Evolutionary conservation across 2,888 invertebrate species (phyloP).

Genomic region (Odiellus spinosus): DNA sequence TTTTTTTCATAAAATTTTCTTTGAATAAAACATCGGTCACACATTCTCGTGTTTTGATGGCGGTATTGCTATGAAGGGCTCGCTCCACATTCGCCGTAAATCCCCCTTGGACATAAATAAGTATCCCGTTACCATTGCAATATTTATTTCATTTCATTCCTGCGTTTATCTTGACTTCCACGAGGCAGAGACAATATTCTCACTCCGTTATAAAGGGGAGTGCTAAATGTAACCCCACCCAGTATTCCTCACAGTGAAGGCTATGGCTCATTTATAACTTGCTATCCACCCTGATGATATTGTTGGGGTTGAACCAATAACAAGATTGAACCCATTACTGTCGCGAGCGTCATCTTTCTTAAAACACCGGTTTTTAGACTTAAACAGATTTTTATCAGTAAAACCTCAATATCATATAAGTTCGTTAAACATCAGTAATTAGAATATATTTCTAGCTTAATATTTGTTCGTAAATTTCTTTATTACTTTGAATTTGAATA

Average conservation of each 20-base stretch:
- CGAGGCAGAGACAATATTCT: background rate
- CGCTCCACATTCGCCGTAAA: conserved; percentile 93
- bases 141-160: background rate
- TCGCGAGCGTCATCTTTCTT: background rate
- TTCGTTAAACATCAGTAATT: no score
- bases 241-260: background rate
- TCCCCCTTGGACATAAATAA: conserved; percentile 61
- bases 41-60: conserved; percentile 47
- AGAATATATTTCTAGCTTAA: no score
- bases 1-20: no score
- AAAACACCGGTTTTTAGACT: background rate
- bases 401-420: no score
- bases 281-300: background rate
- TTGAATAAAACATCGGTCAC: no score
- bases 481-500: no score
- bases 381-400: no score
- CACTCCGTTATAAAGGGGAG: background rate
- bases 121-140: no score
- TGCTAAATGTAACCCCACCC: background rate
- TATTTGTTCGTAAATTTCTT: no score
- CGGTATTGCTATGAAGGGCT: conserved; percentile 72
- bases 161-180: background rate
- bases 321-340: background rate
- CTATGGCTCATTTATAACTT: background rate
- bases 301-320: background rate